These are phyloP conservation scores for Luffia ferchaultella DNA, from an alignment of 2,888 invertebrate genomes.

Conservation along the genomic window DNA sequence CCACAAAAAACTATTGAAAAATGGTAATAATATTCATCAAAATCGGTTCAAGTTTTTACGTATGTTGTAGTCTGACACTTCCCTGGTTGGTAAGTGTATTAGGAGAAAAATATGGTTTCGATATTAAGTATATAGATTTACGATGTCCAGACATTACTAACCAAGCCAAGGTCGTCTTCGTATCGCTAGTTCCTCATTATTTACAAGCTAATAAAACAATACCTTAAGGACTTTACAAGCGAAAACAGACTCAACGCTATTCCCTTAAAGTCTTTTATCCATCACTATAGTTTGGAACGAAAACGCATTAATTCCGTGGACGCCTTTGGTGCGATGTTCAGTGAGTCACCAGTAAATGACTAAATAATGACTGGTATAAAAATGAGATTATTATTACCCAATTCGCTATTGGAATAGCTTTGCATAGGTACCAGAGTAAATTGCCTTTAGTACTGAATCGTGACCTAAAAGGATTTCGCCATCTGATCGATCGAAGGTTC, in stretches of 20 bases:
- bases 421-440: not conserved
- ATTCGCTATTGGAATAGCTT: not conserved
- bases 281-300: conserved; percentile 19
- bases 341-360: not conserved
- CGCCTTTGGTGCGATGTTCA: not conserved
- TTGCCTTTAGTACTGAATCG: not conserved
- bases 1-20: no score
- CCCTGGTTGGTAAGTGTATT: no score
- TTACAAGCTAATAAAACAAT: conserved; percentile 52
- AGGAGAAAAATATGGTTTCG: no score
- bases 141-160: conserved; percentile 44
- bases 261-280: conserved; percentile 26
- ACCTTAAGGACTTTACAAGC: conserved; percentile 16
- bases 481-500: no score
- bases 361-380: not conserved
- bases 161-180: conserved; percentile 49
- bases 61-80: no score
- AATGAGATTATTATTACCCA: not conserved
- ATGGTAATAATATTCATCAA: no score
- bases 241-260: conserved; percentile 25
- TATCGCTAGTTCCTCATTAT: conserved; percentile 41
- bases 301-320: conserved; percentile 25
- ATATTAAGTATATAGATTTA: no score
- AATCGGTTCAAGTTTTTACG: no score
- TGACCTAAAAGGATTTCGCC: not conserved